phyloP scores from a whole-genome alignment of 2,888 invertebrate genomes.

The Amphipoea lucens region DNA sequence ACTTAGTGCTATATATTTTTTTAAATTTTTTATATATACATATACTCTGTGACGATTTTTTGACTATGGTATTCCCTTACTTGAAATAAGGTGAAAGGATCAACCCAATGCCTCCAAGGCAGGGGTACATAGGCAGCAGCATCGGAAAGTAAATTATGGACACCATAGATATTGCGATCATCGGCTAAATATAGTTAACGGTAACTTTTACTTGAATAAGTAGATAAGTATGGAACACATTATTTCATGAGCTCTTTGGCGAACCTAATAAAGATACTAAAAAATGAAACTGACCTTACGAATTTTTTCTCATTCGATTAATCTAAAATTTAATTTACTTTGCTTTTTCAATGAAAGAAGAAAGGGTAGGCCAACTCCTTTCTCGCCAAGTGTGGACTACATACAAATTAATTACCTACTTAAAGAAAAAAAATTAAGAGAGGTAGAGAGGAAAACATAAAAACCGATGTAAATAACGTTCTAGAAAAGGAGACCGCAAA shows the following conservation, averaged over 20 bases:
- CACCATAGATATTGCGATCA: neutral
- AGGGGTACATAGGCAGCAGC: too few relatives aligned
- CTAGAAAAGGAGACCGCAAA: constrained; percentile 24
- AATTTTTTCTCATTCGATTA: neutral
- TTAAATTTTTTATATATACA: too few relatives aligned
- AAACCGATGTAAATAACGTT: constrained; percentile 13
- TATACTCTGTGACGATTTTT: neutral
- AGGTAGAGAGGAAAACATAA: neutral
- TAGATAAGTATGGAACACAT: neutral
- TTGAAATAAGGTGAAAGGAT: neutral
- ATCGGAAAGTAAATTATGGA: neutral
- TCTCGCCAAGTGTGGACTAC: neutral
- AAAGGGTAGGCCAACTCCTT: neutral
- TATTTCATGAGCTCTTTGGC: neutral
- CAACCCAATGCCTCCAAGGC: neutral
- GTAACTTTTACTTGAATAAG: neutral
- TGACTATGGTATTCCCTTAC: neutral
- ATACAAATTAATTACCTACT: neutral
- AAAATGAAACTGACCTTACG: too few relatives aligned
- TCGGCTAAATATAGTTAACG: neutral
- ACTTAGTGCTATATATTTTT: too few relatives aligned
- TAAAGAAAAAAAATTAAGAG: neutral
- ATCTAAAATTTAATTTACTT: neutral
- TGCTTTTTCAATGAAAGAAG: neutral
- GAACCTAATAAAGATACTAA: neutral